A percentile compares a stretch with the other conserved stretches of the same genome.
Evolutionary conservation across 2,888 invertebrate genomes (phyloP).

Genomic region (Pristionchus fissidentatus): DNA sequence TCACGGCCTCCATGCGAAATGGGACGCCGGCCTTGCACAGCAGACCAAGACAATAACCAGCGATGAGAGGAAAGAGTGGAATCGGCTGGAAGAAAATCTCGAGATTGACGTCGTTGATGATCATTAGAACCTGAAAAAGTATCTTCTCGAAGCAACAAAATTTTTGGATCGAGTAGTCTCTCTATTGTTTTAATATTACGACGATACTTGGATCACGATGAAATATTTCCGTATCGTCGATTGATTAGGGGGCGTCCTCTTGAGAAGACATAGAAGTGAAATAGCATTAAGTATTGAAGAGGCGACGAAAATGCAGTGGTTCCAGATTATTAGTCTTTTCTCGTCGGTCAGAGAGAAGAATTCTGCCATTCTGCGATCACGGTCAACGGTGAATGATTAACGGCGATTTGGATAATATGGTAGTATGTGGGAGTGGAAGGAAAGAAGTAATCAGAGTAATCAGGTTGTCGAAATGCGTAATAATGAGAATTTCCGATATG

Average conservation of each 20-base stretch:
- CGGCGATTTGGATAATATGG: too few relatives aligned
- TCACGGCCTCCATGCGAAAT: too few relatives aligned
- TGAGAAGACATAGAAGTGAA: background rate
- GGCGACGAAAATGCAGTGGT: background rate
- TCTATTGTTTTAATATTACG: too few relatives aligned
- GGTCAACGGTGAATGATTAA: too few relatives aligned
- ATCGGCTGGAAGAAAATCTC: background rate
- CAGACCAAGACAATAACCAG: background rate
- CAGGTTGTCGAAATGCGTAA: too few relatives aligned
- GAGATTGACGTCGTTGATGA: background rate
- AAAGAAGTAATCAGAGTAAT: too few relatives aligned
- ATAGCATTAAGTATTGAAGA: background rate
- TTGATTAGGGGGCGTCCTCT: background rate
- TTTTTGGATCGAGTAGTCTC: background rate
- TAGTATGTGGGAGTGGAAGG: too few relatives aligned
- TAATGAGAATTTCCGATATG: too few relatives aligned
- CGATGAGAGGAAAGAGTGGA: background rate
- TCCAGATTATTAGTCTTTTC: too few relatives aligned
- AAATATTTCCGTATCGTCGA: background rate
- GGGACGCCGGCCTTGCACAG: background rate
- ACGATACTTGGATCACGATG: constrained; percentile 13
- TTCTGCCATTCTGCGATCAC: too few relatives aligned
- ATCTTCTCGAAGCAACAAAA: too few relatives aligned
- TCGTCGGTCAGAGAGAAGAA: too few relatives aligned
- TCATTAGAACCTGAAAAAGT: background rate